Conservation (phyloP, 2,888 invertebrate genomes). For the Calameuta filiformis region DNA sequence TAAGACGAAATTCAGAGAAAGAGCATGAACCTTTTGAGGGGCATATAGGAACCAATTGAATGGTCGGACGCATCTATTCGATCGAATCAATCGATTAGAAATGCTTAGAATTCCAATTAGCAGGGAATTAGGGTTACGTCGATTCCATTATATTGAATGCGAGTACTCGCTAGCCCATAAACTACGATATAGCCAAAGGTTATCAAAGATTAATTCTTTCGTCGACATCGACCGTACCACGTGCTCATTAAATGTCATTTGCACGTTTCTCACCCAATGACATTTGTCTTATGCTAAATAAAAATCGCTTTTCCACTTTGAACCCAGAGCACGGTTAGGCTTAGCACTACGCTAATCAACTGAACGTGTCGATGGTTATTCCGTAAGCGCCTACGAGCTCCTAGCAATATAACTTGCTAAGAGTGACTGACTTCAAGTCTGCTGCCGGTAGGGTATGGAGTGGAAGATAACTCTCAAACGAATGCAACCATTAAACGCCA, state of each 20-base stretch:
- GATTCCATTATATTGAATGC: background rate
- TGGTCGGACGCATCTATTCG: background rate
- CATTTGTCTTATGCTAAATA: background rate
- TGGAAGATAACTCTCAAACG: background rate
- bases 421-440: background rate
- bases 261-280: background rate
- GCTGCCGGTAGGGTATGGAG: background rate
- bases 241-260: background rate
- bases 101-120: background rate
- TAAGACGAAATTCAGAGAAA: background rate
- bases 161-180: background rate
- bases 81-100: background rate
- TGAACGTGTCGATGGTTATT: background rate
- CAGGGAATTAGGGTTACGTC: background rate
- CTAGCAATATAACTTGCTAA: background rate
- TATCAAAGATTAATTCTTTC: background rate
- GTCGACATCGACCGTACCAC: background rate
- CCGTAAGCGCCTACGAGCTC: too few relatives aligned
- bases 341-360: background rate
- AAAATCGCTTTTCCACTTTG: background rate
- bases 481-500: background rate
- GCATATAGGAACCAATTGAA: background rate
- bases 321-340: background rate
- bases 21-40: background rate
- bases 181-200: background rate